Conservation (phyloP, 2,113 vertebrate species). For the Lucifuga dentata region DNA sequence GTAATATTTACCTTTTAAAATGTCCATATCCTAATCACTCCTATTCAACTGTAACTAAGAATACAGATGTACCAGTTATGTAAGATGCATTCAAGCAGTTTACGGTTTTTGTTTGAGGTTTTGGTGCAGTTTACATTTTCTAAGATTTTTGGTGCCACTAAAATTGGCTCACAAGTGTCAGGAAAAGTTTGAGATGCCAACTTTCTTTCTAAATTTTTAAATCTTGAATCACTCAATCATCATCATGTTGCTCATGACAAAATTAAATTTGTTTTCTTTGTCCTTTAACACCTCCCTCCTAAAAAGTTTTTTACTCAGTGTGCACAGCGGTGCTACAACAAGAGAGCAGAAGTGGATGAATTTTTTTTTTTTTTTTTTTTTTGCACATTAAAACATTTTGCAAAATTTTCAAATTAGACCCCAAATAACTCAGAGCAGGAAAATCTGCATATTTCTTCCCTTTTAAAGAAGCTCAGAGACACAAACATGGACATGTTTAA, state of each 20-base stretch:
- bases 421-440: too few species aligned
- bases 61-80: neutral
- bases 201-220: conserved; percentile 19
- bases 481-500: neutral
- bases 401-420: too few species aligned
- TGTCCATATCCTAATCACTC: conserved; percentile 7
- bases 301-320: too few species aligned
- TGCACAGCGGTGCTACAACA: too few species aligned
- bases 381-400: too few species aligned
- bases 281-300: too few species aligned
- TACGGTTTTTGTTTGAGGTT: conserved; percentile 1
- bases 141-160: conserved; percentile 40
- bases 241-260: too few species aligned
- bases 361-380: too few species aligned
- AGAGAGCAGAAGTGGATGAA: too few species aligned
- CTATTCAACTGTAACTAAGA: neutral
- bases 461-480: neutral
- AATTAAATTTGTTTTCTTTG: too few species aligned
- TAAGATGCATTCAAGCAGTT: conserved; percentile 12
- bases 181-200: conserved; percentile 64
- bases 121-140: conserved; percentile 29
- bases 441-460: neutral
- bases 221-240: neutral
- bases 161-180: conserved; percentile 32
- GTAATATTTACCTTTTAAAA: conserved; percentile 54